These are phyloP conservation scores for Bombus superbus DNA, from an alignment of 1,140 invertebrate genomes.

Conservation along the genomic window DNA sequence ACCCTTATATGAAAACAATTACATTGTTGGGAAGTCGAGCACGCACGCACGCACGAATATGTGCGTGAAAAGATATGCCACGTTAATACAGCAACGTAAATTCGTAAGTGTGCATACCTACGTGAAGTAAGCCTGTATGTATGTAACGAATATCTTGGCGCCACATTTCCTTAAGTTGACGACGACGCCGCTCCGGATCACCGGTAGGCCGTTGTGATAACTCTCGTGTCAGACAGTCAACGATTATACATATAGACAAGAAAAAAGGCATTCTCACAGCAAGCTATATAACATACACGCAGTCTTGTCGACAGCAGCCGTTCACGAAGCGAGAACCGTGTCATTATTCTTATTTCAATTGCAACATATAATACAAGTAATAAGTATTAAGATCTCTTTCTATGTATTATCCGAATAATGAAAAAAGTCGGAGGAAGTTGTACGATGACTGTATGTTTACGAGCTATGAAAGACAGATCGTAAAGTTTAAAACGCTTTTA, in stretches of 20 bases:
- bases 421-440: neutral
- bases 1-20: neutral
- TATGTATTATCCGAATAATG: no score
- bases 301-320: neutral
- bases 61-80: neutral
- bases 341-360: neutral
- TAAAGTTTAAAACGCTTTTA: neutral
- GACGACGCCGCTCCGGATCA: conserved; percentile 56
- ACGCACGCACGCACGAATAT: neutral
- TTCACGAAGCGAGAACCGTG: neutral
- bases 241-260: neutral
- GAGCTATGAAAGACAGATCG: no score
- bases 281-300: conserved; percentile 11
- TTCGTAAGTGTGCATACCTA: neutral
- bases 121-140: neutral
- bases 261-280: neutral
- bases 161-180: conserved; percentile 55
- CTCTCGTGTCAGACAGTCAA: conserved; percentile 32
- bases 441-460: neutral
- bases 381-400: neutral
- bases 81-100: neutral
- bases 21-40: neutral
- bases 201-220: conserved; percentile 55
- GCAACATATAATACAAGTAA: neutral
- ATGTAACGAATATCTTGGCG: conserved; percentile 43